Evolutionary conservation across 1,140 invertebrate genomes (phyloP).

Genomic region (Aphidius ervi): DNA sequence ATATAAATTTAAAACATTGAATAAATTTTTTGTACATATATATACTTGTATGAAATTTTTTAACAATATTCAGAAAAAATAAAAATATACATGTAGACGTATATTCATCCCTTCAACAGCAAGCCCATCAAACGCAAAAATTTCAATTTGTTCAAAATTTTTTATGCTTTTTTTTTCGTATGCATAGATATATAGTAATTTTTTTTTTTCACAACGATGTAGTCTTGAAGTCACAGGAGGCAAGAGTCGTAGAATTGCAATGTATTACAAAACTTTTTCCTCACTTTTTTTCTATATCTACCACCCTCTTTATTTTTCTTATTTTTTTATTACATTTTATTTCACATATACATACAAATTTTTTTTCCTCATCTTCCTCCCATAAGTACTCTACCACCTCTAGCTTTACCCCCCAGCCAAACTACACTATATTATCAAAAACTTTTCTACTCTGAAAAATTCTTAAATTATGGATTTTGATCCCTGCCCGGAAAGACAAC

Average conservation of each 20-base stretch:
- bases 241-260: slow-evolving; percentile 43
- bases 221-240: slow-evolving; percentile 21
- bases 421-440: slow-evolving; percentile 41
- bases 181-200: slow-evolving; percentile 6
- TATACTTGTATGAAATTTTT: neutral
- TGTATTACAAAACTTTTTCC: slow-evolving; percentile 50
- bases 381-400: neutral
- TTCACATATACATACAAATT: no score
- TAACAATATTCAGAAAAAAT: neutral
- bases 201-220: slow-evolving; percentile 4
- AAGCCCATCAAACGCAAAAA: slow-evolving; percentile 38
- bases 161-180: slow-evolving; percentile 7
- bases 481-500: neutral
- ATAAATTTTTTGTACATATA: no score
- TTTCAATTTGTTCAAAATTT: slow-evolving; percentile 46
- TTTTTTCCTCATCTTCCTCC: neutral
- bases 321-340: no score
- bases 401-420: neutral
- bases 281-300: neutral
- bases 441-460: slow-evolving; percentile 49
- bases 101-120: no score
- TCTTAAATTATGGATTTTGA: slow-evolving; percentile 52
- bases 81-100: neutral
- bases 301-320: neutral
- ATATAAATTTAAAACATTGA: no score